A percentile compares a stretch with the other conserved stretches of the same genome.
phyloP scores from a whole-genome alignment of 2,888 invertebrate species.

The Ophion ventricosus region DNA sequence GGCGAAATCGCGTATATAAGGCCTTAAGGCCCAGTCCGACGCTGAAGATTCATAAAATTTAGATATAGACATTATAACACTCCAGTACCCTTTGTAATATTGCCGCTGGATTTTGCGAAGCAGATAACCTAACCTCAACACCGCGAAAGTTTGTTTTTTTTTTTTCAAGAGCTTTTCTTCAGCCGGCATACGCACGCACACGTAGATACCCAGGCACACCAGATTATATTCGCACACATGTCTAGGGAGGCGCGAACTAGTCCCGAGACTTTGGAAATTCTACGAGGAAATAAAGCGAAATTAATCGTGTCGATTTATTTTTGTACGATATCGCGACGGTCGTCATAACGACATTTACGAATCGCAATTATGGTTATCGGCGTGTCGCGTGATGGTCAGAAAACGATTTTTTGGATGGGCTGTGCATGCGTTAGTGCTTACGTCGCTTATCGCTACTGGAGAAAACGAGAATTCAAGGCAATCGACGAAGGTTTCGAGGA shows the following conservation, averaged over 20 bases:
- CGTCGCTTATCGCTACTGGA: constrained; percentile 82
- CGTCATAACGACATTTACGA: not conserved
- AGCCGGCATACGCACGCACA: constrained; percentile 15
- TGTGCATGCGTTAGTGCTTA: constrained; percentile 81
- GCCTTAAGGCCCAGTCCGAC: too few species aligned
- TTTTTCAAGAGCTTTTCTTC: not conserved
- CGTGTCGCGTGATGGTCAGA: constrained; percentile 67
- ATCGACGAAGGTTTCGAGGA: constrained; percentile 83
- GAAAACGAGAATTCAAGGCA: constrained; percentile 79
- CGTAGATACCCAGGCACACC: not conserved
- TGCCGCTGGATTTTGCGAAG: not conserved
- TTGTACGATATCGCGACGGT: constrained; percentile 8
- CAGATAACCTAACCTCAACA: constrained; percentile 10
- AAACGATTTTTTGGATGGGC: constrained; percentile 75
- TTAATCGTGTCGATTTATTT: constrained; percentile 23
- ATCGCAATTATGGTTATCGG: constrained; percentile 57
- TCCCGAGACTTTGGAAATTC: constrained; percentile 26
- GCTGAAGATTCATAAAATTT: not conserved
- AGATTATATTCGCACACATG: constrained; percentile 48
- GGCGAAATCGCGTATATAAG: too few species aligned
- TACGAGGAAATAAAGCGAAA: constrained; percentile 25
- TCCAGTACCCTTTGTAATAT: not conserved
- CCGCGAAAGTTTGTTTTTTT: constrained; percentile 1
- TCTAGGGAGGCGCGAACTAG: constrained; percentile 51
- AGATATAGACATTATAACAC: not conserved